Percentiles rank a stretch among this genome's conserved stretches.
These are phyloP conservation scores for Bombus breviceps DNA, from an alignment of 1,140 invertebrate species.

Conservation along the genomic window DNA sequence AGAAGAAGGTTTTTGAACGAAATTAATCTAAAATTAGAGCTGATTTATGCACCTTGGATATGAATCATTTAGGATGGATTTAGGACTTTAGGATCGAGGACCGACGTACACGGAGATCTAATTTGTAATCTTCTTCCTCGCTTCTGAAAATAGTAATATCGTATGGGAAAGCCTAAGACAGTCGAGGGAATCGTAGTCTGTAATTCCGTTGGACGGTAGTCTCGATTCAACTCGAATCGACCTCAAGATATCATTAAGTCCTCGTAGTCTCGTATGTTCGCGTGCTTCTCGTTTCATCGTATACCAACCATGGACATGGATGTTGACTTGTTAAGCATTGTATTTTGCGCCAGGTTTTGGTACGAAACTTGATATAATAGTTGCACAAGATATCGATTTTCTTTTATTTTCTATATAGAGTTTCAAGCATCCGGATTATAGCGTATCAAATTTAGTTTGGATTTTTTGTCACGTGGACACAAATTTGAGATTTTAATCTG, in stretches of 20 bases:
- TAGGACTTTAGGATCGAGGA: slow-evolving; percentile 44
- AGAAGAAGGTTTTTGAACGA: slow-evolving; percentile 22
- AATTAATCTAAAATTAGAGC: slow-evolving; percentile 49
- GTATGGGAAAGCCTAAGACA: slow-evolving; percentile 13
- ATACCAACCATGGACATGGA: background rate
- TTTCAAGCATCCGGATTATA: slow-evolving; percentile 22
- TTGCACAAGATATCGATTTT: slow-evolving; percentile 5
- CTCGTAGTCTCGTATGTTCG: background rate
- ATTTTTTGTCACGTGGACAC: slow-evolving; percentile 3
- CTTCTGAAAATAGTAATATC: slow-evolving; percentile 48
- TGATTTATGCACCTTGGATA: slow-evolving; percentile 46
- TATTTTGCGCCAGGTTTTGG: slow-evolving; percentile 9
- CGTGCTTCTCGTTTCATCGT: background rate
- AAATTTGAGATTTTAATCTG: slow-evolving; percentile 16
- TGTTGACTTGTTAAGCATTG: slow-evolving; percentile 7
- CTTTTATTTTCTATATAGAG: slow-evolving; percentile 11
- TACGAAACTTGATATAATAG: slow-evolving; percentile 33
- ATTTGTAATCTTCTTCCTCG: slow-evolving; percentile 39
- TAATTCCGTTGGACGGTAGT: background rate
- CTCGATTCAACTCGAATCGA: background rate
- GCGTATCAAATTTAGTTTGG: slow-evolving; percentile 23
- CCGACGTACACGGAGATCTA: slow-evolving; percentile 34
- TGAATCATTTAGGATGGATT: slow-evolving; percentile 52
- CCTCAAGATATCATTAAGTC: background rate
- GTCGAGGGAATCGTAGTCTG: background rate